These are phyloP conservation scores for Alaudala cheleensis DNA, from an alignment of 2,113 vertebrate genomes.

Conservation along the genomic window DNA sequence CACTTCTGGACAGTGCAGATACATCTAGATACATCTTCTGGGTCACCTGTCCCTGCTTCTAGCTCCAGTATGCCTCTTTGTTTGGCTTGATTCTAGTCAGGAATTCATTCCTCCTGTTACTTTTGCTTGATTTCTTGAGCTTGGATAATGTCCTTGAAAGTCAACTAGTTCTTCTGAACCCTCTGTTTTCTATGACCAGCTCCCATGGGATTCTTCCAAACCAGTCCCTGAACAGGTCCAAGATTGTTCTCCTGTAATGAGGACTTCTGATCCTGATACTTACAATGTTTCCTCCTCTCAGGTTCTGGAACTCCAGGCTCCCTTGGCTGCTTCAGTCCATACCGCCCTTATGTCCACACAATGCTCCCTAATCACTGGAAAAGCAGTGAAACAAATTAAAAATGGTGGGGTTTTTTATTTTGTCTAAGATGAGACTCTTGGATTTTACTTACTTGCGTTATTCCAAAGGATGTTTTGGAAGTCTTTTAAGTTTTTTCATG, in stretches of 20 bases:
- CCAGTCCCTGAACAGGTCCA: neutral
- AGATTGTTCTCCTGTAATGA: neutral
- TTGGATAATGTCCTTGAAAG: neutral
- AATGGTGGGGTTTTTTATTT: neutral
- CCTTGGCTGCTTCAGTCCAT: neutral
- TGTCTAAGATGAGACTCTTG: neutral
- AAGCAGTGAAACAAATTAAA: neutral
- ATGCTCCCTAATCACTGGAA: neutral
- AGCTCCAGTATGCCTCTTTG: neutral
- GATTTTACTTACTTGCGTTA: neutral
- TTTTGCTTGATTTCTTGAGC: neutral
- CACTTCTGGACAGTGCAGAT: neutral
- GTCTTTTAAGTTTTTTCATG: neutral
- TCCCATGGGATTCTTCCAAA: neutral
- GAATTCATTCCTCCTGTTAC: neutral
- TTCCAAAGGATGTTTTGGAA: neutral
- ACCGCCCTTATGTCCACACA: neutral
- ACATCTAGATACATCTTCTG: neutral
- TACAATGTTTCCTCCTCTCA: neutral
- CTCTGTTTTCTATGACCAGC: neutral
- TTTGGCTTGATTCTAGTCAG: neutral
- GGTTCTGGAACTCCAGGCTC: neutral
- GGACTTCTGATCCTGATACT: no score
- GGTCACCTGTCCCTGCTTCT: neutral
- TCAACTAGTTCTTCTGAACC: neutral